These are phyloP conservation scores for Callosobruchus maculatus DNA, from an alignment of 2,888 invertebrate species.

Conservation along the genomic window DNA sequence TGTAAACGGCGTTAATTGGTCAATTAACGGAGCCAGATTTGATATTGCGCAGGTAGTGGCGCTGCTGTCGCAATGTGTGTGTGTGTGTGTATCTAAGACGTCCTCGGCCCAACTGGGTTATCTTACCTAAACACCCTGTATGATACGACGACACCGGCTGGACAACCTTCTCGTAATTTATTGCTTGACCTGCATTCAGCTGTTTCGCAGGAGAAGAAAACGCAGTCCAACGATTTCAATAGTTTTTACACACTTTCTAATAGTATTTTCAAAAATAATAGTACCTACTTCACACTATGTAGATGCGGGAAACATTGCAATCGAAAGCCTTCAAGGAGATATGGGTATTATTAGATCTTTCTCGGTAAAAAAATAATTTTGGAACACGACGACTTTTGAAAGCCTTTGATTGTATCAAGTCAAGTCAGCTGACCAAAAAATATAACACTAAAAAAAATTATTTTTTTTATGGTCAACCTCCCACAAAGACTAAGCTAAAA, in stretches of 20 bases:
- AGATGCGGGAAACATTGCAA: too few species aligned
- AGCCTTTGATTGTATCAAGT: too few species aligned
- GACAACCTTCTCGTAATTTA: not conserved
- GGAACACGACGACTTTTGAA: too few species aligned
- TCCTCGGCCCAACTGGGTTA: not conserved
- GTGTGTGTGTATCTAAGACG: not conserved
- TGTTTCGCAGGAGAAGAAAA: not conserved
- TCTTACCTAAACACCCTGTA: not conserved
- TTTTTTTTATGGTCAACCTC: too few species aligned
- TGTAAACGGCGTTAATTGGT: slow-evolving; percentile 19
- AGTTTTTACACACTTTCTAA: not conserved
- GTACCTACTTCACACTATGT: too few species aligned
- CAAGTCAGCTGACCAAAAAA: too few species aligned
- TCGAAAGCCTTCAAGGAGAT: too few species aligned
- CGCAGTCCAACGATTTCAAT: not conserved
- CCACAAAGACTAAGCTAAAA: too few species aligned
- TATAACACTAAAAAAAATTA: too few species aligned
- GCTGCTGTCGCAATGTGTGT: not conserved
- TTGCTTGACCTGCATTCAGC: not conserved
- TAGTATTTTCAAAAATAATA: not conserved
- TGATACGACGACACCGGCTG: not conserved
- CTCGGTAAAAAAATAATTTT: too few species aligned
- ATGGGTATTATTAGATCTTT: too few species aligned
- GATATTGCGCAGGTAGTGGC: slow-evolving; percentile 13
- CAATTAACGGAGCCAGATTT: slow-evolving; percentile 21